Evolutionary conservation across 2,888 invertebrate genomes (phyloP).

Genomic region (Nemurella pictetii): DNA sequence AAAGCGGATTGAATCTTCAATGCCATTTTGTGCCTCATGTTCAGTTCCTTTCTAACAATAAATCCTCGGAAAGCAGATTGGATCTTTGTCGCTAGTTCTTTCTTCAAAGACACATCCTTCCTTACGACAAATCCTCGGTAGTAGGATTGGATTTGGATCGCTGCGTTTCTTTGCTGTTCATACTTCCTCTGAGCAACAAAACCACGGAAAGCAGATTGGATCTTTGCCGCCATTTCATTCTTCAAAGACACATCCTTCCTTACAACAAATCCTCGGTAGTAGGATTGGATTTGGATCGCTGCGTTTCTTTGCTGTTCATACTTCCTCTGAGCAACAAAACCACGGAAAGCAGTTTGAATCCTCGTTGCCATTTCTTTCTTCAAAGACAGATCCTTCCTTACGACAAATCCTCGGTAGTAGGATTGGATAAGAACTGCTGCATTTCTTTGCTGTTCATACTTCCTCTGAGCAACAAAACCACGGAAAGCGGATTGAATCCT

Average conservation of each 20-base stretch:
- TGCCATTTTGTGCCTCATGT: not conserved
- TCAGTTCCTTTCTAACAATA: not conserved
- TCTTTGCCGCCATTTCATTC: not conserved
- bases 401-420: not conserved
- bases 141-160: not conserved
- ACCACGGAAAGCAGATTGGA: not conserved
- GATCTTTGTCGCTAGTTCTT: not conserved
- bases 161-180: not conserved
- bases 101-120: not conserved
- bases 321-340: slow-evolving; percentile 35
- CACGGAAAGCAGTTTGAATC: not conserved
- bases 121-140: not conserved
- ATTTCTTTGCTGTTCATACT: not conserved
- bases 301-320: slow-evolving; percentile 39
- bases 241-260: not conserved
- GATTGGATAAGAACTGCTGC: slow-evolving; percentile 25
- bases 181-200: not conserved
- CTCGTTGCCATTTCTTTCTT: slow-evolving; percentile 40
- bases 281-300: slow-evolving; percentile 38
- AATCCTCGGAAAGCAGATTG: not conserved
- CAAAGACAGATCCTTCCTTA: slow-evolving; percentile 29
- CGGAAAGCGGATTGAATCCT: slow-evolving; percentile 3
- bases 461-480: not conserved
- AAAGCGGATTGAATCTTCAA: not conserved
- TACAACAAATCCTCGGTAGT: slow-evolving; percentile 6